Evolutionary conservation across 37 sponge, comb jelly and placozoan genomes (phyloP).

Genomic region (Mnemiopsis leidyi): DNA sequence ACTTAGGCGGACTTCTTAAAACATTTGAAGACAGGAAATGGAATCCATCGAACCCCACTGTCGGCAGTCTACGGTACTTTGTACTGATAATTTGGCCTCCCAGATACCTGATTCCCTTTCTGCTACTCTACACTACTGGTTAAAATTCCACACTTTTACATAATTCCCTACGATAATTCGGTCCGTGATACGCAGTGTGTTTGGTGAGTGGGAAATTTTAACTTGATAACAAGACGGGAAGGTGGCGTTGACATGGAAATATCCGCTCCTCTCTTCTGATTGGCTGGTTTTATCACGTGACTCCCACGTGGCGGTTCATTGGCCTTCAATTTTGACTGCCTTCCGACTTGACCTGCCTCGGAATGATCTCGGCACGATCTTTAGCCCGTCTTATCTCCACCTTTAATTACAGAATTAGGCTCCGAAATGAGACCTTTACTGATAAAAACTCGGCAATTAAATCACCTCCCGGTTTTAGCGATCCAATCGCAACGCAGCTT

Average conservation of each 20-base stretch:
- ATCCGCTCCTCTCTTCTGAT: not conserved
- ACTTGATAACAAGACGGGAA: not conserved
- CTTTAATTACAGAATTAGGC: constrained; percentile 15
- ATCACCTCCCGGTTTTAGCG: not conserved
- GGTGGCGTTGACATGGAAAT: not conserved
- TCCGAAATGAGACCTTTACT: not conserved
- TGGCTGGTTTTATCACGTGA: not conserved
- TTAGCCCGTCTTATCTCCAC: not conserved
- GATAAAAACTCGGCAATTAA: not conserved
- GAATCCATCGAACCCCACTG: too few relatives aligned
- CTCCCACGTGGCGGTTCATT: not conserved
- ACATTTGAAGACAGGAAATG: too few relatives aligned
- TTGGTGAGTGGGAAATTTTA: not conserved
- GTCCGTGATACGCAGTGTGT: not conserved
- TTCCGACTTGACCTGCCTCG: not conserved
- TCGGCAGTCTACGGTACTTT: too few relatives aligned
- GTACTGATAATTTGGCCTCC: too few relatives aligned
- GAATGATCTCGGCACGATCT: not conserved
- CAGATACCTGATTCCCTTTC: too few relatives aligned
- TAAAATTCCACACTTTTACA: too few relatives aligned
- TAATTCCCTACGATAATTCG: too few relatives aligned
- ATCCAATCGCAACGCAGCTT: constrained; percentile 5
- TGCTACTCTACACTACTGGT: too few relatives aligned
- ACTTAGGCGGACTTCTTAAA: too few relatives aligned
- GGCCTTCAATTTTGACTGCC: not conserved